These are phyloP conservation scores for Gyps fulvus DNA, from an alignment of 2,113 vertebrate species.

Conservation along the genomic window DNA sequence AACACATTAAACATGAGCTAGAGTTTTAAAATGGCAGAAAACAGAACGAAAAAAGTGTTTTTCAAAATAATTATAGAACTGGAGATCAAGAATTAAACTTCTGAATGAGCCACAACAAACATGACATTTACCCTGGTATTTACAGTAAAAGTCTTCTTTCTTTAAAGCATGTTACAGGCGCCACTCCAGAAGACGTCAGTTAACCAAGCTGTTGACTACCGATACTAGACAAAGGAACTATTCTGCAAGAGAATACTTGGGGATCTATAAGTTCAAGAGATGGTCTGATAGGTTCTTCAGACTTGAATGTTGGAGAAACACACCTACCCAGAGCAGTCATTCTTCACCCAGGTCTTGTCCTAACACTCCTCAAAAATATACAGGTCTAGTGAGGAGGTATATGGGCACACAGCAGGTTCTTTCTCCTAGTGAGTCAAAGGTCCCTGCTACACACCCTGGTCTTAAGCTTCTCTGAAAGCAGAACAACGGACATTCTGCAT, in stretches of 20 bases:
- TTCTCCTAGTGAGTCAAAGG: background rate
- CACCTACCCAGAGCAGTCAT: background rate
- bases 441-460: background rate
- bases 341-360: background rate
- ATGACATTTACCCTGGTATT: background rate
- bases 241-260: background rate
- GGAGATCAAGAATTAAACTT: background rate
- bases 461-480: background rate
- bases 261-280: background rate
- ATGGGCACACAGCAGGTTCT: background rate
- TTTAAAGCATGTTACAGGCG: background rate
- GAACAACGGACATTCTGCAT: background rate
- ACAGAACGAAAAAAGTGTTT: background rate
- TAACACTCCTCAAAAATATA: background rate
- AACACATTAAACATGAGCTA: background rate
- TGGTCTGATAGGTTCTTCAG: background rate
- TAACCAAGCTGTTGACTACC: background rate
- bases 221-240: background rate
- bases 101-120: background rate
- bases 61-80: background rate
- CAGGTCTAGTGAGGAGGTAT: background rate
- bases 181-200: background rate
- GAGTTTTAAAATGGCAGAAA: background rate
- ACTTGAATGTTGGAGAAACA: background rate
- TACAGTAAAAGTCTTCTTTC: background rate